Conservation (phyloP, 2,888 invertebrate species). For the Rotaria socialis region DNA sequence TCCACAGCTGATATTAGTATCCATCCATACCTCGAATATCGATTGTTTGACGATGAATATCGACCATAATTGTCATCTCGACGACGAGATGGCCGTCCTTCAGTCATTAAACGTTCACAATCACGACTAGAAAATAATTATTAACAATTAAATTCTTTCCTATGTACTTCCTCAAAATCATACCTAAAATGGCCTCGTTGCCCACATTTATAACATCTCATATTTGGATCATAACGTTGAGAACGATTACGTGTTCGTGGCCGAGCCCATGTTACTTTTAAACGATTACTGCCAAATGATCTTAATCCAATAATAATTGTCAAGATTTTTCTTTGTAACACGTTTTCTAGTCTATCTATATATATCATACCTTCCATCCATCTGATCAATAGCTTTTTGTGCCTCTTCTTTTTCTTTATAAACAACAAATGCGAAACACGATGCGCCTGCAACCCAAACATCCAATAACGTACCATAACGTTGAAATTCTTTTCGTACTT, state of each 20-base stretch:
- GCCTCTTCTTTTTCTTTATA: slow-evolving; percentile 64
- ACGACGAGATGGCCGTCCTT: background rate
- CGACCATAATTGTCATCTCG: background rate
- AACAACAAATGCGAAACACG: slow-evolving; percentile 66
- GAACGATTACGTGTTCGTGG: slow-evolving; percentile 40
- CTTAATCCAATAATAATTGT: slow-evolving; percentile 1
- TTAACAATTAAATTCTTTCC: no score
- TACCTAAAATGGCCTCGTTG: slow-evolving; percentile 44
- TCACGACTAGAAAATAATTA: background rate
- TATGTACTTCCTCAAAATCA: background rate
- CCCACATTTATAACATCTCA: slow-evolving; percentile 46
- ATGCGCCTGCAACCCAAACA: slow-evolving; percentile 65
- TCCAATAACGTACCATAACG: slow-evolving; percentile 59
- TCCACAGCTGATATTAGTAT: background rate
- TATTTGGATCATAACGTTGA: slow-evolving; percentile 45
- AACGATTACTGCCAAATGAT: slow-evolving; percentile 34
- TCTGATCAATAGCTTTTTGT: slow-evolving; percentile 75
- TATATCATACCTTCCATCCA: slow-evolving; percentile 67
- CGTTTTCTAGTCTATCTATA: background rate
- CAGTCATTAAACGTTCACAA: background rate
- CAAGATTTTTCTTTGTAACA: background rate
- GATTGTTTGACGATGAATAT: background rate
- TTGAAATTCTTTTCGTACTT: slow-evolving; percentile 11
- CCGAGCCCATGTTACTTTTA: slow-evolving; percentile 42
- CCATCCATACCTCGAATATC: slow-evolving; percentile 11